Percentiles rank a stretch among this genome's conserved stretches.
These are phyloP conservation scores for Heliothis subflexa DNA, from an alignment of 1,140 invertebrate genomes.

Conservation along the genomic window DNA sequence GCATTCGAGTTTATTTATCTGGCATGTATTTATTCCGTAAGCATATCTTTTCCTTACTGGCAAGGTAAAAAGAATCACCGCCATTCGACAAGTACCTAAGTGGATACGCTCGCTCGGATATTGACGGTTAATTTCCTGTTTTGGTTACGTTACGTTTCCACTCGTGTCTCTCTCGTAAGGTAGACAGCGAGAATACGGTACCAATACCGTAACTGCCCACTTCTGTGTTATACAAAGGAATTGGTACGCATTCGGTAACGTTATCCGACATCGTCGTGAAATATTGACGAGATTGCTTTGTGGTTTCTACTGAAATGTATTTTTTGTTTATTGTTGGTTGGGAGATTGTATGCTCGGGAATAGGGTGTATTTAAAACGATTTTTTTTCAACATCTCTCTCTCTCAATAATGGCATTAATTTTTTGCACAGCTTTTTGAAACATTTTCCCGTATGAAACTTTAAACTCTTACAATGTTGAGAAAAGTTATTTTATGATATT, in stretches of 20 bases:
- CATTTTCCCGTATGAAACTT: not conserved
- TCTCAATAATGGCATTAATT: no score
- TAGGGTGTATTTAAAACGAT: no score
- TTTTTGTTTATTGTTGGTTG: not conserved
- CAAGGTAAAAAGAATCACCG: not conserved
- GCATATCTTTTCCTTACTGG: not conserved
- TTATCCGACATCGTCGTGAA: slow-evolving; percentile 13
- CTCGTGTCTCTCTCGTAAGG: not conserved
- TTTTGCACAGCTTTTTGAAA: not conserved
- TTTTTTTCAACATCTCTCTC: no score
- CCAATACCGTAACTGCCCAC: slow-evolving; percentile 4
- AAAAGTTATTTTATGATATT: not conserved
- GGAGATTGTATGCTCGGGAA: no score
- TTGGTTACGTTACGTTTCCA: slow-evolving; percentile 42
- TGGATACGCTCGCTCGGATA: slow-evolving; percentile 4
- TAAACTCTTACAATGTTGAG: not conserved
- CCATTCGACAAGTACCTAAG: slow-evolving; percentile 9
- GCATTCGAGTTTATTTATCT: no score
- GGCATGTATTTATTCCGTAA: not conserved
- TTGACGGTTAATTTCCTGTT: slow-evolving; percentile 44
- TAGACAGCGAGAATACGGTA: slow-evolving; percentile 15
- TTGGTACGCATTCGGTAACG: slow-evolving; percentile 22
- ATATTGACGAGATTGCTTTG: slow-evolving; percentile 31
- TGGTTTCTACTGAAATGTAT: not conserved
- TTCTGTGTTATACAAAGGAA: slow-evolving; percentile 23